Evolutionary conservation across 2,113 vertebrate species (phyloP).

Genomic region (Corythaixoides concolor): DNA sequence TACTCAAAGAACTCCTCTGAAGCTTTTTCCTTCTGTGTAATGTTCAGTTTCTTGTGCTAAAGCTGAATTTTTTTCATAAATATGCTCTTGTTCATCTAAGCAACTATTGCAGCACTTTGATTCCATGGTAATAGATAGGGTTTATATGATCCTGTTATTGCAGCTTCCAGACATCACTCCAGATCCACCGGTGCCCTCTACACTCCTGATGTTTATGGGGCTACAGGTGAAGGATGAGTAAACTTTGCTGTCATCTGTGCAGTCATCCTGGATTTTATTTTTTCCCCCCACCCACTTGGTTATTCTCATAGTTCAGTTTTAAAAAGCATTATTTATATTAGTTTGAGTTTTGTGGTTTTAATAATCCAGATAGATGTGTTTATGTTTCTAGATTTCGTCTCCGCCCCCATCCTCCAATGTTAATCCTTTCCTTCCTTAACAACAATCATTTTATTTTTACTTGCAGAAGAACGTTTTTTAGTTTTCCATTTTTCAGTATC

Average conservation of each 20-base stretch:
- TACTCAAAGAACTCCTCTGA: background rate
- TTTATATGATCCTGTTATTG: conserved; percentile 87
- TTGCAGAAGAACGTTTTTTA: conserved; percentile 42
- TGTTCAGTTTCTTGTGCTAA: background rate
- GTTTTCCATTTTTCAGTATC: conserved; percentile 34
- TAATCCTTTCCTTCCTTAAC: background rate
- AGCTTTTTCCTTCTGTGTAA: background rate
- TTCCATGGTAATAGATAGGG: conserved; percentile 77
- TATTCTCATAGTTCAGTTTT: conserved; percentile 61
- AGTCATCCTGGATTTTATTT: conserved; percentile 68
- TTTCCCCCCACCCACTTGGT: conserved; percentile 41
- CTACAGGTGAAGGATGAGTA: conserved; percentile 98
- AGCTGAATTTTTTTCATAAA: background rate
- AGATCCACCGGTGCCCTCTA: conserved; percentile 98
- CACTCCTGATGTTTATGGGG: conserved; percentile 90
- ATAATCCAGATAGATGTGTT: conserved; percentile 30
- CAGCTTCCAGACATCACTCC: conserved; percentile 98
- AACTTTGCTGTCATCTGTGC: conserved; percentile 74
- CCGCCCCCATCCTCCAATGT: background rate
- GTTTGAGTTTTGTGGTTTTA: conserved; percentile 55
- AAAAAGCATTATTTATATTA: conserved; percentile 42
- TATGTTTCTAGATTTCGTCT: conserved; percentile 27
- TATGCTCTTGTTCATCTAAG: conserved; percentile 27
- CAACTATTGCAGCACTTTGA: conserved; percentile 51
- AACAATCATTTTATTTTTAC: conserved; percentile 40